Percentiles rank a stretch among this genome's conserved stretches.
phyloP scores from a whole-genome alignment of 1,140 invertebrate genomes.

The Rhopalosiphum padi region DNA sequence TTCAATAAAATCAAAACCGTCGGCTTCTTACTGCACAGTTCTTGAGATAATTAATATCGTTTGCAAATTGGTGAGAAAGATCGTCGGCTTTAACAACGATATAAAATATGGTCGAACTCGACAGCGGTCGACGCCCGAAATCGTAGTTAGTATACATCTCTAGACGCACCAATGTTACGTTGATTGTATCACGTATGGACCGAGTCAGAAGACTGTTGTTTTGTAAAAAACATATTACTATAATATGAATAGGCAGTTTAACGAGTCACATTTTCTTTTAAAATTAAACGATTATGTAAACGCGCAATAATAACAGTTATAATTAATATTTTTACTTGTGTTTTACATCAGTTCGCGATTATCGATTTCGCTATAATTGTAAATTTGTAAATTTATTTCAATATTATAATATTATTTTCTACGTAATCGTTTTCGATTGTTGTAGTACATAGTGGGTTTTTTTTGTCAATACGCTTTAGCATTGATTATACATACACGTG shows the following conservation, averaged over 20 bases:
- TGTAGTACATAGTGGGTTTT: neutral
- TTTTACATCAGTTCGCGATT: neutral
- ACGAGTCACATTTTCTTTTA: neutral
- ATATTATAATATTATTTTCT: no score
- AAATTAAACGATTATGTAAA: neutral
- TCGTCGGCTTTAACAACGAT: neutral
- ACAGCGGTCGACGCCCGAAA: neutral
- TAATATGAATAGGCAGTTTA: neutral
- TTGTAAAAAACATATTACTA: neutral
- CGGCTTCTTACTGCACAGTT: neutral
- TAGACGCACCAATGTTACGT: neutral
- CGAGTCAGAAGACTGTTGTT: neutral
- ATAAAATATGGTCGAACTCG: neutral
- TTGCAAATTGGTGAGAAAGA: neutral
- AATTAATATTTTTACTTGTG: neutral
- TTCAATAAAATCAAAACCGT: neutral
- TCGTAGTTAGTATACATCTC: neutral
- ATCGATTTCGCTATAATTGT: neutral
- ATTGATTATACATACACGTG: neutral
- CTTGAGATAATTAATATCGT: neutral
- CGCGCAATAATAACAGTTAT: neutral
- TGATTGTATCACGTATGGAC: neutral
- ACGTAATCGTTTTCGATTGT: neutral
- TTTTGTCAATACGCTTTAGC: neutral
- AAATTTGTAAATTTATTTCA: no score